phyloP scores from a whole-genome alignment of 2,797 vertebrate genomes.

The Threskiornis aethiopicus region DNA sequence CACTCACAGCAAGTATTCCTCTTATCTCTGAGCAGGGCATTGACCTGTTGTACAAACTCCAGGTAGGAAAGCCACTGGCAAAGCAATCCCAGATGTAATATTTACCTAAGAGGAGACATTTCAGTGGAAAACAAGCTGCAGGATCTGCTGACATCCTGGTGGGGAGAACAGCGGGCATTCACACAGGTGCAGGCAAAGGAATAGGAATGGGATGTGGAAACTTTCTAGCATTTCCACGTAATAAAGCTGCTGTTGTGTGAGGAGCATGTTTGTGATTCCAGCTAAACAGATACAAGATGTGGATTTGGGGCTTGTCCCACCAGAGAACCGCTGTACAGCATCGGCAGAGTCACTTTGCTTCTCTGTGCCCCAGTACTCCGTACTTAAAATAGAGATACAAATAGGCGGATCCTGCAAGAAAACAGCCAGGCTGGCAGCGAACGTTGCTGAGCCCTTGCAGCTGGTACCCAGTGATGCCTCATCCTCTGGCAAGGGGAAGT shows the following conservation, averaged over 20 bases:
- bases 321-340: not conserved
- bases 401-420: not conserved
- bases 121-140: constrained; percentile 61
- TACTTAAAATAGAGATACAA: not conserved
- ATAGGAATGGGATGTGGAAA: not conserved
- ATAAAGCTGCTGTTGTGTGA: not conserved
- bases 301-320: not conserved
- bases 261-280: not conserved
- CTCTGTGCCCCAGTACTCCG: not conserved
- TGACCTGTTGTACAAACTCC: constrained; percentile 54
- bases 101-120: constrained; percentile 66
- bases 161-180: constrained; percentile 35
- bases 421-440: not conserved
- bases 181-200: constrained; percentile 13
- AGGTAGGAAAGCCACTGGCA: constrained; percentile 51
- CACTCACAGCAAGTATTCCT: constrained; percentile 17
- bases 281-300: not conserved
- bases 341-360: not conserved
- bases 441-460: not conserved
- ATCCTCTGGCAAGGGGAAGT: not conserved
- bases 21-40: constrained; percentile 44
- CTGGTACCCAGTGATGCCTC: not conserved
- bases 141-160: constrained; percentile 52
- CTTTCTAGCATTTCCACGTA: constrained; percentile 15
- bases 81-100: constrained; percentile 60